Evolutionary conservation across 2,113 vertebrate genomes (phyloP), one percentile per base, ranked within the genome.

Genomic region (Hippocampus comes): DNA sequence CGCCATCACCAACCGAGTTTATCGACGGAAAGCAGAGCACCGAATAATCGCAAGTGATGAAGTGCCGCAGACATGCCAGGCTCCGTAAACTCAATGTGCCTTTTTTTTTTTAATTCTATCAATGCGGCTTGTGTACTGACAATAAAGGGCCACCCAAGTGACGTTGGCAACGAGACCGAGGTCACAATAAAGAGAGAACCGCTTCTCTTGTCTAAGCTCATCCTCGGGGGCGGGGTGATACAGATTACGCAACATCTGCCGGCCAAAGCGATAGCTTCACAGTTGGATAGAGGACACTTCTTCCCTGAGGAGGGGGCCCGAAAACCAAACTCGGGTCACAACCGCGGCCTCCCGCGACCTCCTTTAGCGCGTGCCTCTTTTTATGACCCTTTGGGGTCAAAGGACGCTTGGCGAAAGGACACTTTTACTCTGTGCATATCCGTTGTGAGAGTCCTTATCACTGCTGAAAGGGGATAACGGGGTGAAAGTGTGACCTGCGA

Each of bases 321-420:
- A 38, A 84, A 86, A 75, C 78, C 53, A 85, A 82, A 86, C 76
- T 76, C 43, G 41, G 68, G 77, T 78, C 69, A 66, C 74, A 74
- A 63, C 77, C 73, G 63, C 65, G 68, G 63, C 79, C 83, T 86
- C 84, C 74, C 70, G 70, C 78, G 87, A 85, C 87, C 87, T 80
- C 81, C 86, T 78, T 78, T 74, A 89, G 84, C 89, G 74, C 84
- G 82, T 84, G 82, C 68, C 78, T 87, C 63, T 83, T 72, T 74
- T 77, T 46, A 48, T 48, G 84, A 89, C 86, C 86, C 69, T 70
- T 1, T 25, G 10, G 55, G 78, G 84, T 87, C 83, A 85, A 71
- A 89, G 86, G 84, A 23, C 75, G 75, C 55, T 1, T 11, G 49
- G 68, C 53, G 17, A 82, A 63, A 71, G 77, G 84, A 84, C 71